Percentiles rank a stretch among this genome's conserved stretches.
Evolutionary conservation across 2,113 vertebrate species (phyloP).

Genomic region (Hippolais icterina): DNA sequence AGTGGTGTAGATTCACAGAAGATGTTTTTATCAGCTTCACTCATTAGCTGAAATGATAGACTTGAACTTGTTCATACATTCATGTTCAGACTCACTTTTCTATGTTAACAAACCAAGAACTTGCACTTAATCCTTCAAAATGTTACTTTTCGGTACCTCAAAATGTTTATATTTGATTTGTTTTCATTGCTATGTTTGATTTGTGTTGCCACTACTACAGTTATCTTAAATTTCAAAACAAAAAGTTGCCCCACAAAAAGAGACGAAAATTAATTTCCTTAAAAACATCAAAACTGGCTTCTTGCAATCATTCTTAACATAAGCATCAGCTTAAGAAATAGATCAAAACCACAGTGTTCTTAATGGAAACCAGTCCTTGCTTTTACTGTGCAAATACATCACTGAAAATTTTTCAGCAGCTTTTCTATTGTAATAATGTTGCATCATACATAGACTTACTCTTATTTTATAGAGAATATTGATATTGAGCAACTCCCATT

Average conservation of each 20-base stretch:
- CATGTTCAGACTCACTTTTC: not conserved
- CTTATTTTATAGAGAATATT: not conserved
- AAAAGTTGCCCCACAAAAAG: not conserved
- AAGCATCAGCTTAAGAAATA: not conserved
- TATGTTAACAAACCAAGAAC: not conserved
- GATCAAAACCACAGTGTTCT: not conserved
- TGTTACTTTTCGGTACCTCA: not conserved
- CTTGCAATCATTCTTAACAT: not conserved
- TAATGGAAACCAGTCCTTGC: not conserved
- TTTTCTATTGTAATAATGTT: not conserved
- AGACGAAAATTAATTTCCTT: not conserved
- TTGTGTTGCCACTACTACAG: not conserved
- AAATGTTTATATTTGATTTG: not conserved
- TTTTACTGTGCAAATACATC: not conserved
- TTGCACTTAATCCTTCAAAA: not conserved
- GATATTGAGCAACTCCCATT: not conserved
- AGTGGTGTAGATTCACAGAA: not conserved
- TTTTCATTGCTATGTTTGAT: not conserved
- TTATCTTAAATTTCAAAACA: not conserved
- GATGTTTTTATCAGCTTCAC: not conserved
- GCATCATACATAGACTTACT: not conserved
- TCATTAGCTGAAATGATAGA: not conserved
- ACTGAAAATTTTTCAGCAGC: not conserved
- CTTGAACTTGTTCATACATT: not conserved
- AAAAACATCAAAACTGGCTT: not conserved